Evolutionary conservation across 2,888 invertebrate genomes (phyloP), one percentile per base, ranked within the genome.

Genomic region (Scelioninae gen. 2): DNA sequence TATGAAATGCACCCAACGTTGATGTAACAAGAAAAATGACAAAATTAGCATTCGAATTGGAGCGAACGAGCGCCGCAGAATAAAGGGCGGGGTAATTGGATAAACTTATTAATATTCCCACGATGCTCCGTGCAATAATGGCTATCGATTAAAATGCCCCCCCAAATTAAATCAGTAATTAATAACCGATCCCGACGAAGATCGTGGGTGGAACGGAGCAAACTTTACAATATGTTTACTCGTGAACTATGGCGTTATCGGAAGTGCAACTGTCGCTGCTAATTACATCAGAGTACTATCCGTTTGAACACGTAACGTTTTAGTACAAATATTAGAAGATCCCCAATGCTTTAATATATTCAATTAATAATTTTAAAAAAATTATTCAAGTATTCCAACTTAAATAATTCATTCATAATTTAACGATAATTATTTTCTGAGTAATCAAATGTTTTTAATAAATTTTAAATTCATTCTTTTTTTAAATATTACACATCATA

Each of bases 131-230:
- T 16, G 19, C 48, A 58, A 28, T 64, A 53, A 53, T 45, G 18
- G 53, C 0, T 48, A 57, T 65, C 48, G 57, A 65, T 65, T 57
- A 65, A 57, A 57, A 57, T n/a, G n/a, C 48, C 55, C 10, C 31
- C 2, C 31, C 48, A 37, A 55, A 65, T 65, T 13, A 16, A 52
- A 65, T 65, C 37, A 48, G 48, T 35, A 11, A 58, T 67, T 46
- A 67, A 50, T 50, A 41, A 58, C 18, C 7, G 19, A 48, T 25
- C 19, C n/a, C 33, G 45, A 15, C 9, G 16, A 33, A 61, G 28
- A 28, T 15, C n/a, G 18, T 11, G 19, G 5, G 10, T 7, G 55
- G 25, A 37, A 35, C 35, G 37, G 37, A 35, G 22, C 33, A 33
- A 60, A 37, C 46, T 48, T 48, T 39, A 16, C 39, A 28, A n/a